Percentiles rank a stretch among this genome's conserved stretches.
These are phyloP conservation scores for Lutraria lutraria DNA, from an alignment of 2,888 invertebrate species.

Conservation along the genomic window DNA sequence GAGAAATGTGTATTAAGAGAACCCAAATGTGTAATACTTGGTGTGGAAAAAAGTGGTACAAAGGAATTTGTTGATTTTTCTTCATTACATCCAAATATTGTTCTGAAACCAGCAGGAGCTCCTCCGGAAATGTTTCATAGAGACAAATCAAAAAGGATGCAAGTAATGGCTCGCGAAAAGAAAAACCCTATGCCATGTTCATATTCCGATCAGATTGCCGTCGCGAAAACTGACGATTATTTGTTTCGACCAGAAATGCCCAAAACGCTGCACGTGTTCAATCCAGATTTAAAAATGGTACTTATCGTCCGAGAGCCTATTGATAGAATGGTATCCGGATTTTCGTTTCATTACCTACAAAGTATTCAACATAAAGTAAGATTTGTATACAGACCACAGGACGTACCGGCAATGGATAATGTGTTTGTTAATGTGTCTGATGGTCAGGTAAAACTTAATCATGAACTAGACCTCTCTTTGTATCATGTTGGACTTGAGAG, in stretches of 20 bases:
- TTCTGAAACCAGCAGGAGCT: conserved; percentile 33
- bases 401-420: no score
- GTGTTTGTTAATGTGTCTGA: not conserved
- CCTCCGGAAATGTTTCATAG: conserved; percentile 44
- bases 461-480: not conserved
- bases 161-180: not conserved
- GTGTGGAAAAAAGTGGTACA: conserved; percentile 46
- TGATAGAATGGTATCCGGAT: conserved; percentile 95
- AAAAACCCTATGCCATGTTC: conserved; percentile 94
- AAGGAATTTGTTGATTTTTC: conserved; percentile 49
- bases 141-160: no score
- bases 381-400: no score
- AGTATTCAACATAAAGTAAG: no score
- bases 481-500: conserved; percentile 33
- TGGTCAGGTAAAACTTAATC: not conserved
- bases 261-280: conserved; percentile 96
- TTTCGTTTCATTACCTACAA: no score
- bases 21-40: conserved; percentile 43
- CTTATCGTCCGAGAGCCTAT: conserved; percentile 98
- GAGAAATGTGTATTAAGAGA: conserved; percentile 30
- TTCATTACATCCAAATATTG: conserved; percentile 45
- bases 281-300: conserved; percentile 94
- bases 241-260: conserved; percentile 98
- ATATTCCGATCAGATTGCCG: conserved; percentile 95
- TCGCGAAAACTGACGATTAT: conserved; percentile 98